Conservation (phyloP, 1,140 invertebrate species). For the Halictus rubicundus region DNA sequence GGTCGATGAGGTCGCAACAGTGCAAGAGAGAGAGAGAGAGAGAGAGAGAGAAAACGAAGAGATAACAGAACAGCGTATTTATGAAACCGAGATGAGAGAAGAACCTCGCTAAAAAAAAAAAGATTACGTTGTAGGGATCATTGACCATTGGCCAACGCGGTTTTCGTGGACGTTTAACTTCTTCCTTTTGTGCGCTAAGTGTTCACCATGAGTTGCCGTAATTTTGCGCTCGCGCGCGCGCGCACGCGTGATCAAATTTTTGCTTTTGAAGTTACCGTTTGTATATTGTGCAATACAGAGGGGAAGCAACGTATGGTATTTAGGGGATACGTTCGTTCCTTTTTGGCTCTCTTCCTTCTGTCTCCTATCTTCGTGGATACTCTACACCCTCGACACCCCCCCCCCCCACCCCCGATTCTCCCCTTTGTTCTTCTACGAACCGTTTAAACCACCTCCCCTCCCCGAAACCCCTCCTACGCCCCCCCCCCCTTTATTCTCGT, state of each 20-base stretch:
- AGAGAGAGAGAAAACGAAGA: too few relatives aligned
- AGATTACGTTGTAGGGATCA: neutral
- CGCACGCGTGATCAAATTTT: neutral
- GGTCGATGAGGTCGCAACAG: constrained; percentile 51
- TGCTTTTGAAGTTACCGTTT: constrained; percentile 19
- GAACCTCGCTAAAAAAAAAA: constrained; percentile 16
- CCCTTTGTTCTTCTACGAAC: neutral
- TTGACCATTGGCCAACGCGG: constrained; percentile 14
- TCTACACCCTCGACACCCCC: neutral
- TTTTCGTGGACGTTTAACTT: neutral
- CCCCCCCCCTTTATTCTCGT: constrained; percentile 27
- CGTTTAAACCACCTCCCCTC: too few relatives aligned
- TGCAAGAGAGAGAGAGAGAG: neutral
- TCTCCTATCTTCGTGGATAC: neutral
- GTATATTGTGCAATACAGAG: constrained; percentile 28
- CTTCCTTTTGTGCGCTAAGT: neutral
- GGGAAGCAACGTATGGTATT: constrained; percentile 14
- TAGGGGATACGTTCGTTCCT: constrained; percentile 8
- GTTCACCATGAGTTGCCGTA: neutral
- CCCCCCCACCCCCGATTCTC: neutral
- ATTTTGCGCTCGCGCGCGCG: too few relatives aligned
- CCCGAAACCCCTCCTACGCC: neutral
- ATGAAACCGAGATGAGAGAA: constrained; percentile 8
- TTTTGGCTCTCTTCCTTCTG: constrained; percentile 49
- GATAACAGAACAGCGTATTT: too few relatives aligned